Conservation (phyloP, 2,888 invertebrate species). For the Saturnia japonica region DNA sequence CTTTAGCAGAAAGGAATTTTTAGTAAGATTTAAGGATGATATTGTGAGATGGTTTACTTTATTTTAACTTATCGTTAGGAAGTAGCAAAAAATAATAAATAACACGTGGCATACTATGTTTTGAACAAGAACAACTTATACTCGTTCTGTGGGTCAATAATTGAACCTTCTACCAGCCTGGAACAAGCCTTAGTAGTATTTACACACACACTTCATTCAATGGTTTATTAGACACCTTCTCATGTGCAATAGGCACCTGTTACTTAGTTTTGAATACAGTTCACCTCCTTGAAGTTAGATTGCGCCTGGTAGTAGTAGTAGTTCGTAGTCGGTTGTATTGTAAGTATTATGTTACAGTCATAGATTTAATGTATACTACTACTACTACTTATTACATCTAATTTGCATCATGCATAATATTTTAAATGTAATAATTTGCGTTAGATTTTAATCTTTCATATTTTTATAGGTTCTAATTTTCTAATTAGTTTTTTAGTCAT, state of each 20-base stretch:
- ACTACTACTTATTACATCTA: not conserved
- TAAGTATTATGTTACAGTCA: no score
- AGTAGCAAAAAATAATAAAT: not conserved
- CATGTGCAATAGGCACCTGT: slow-evolving; percentile 70
- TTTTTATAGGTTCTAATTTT: no score
- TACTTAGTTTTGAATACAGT: slow-evolving; percentile 52
- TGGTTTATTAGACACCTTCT: slow-evolving; percentile 59
- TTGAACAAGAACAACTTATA: not conserved
- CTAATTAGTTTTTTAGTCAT: no score
- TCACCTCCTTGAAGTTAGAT: slow-evolving; percentile 44
- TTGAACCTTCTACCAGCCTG: not conserved
- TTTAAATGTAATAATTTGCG: no score
- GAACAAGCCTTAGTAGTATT: not conserved
- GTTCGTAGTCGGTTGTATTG: not conserved
- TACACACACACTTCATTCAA: not conserved
- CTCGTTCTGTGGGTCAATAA: not conserved
- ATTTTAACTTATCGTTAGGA: not conserved
- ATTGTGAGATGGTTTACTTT: no score
- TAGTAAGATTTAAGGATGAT: no score
- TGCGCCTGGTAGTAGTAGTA: slow-evolving; percentile 18
- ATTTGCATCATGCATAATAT: not conserved
- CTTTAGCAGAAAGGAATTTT: no score
- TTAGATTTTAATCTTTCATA: no score
- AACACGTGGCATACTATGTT: no score
- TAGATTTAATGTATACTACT: no score